Base-by-base conservation (phyloP, 2,113 vertebrate species). In the Elanoides forficatus region DNA sequence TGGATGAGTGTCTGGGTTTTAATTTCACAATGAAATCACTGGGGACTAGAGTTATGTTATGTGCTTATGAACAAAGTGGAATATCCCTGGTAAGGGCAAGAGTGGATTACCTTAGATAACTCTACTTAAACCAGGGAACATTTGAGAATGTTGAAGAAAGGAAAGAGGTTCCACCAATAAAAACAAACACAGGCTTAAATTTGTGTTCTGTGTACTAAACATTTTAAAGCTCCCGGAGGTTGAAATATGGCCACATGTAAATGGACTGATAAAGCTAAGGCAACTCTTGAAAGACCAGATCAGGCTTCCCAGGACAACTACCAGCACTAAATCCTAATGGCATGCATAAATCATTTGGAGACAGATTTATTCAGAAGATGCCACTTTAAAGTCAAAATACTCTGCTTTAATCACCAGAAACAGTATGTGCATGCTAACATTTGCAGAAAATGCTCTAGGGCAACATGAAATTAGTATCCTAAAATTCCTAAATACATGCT, bases 91-190 rank as follows among this genome's bases (percentile, higher is more conserved):
- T 98, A 98, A 98, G 97, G 98, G 97, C 99, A 98, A 98, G 98
- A 98, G 97, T 95, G 99, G 99, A 99, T 99, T 99, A 99, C 91
- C 97, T 98, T 97, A 98, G 98, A 99, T 99, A 99, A 98, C 98
- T 98, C 91, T 97, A 96, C 98, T 99, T 98, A 98, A 98, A 98
- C 98, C 94, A 81, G 71, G 95, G 98, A 99, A 99, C 98, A 99
- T 99, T 98, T 99, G 99, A 99, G 99, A 99, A 98, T 97, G 98
- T 98, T 99, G 98, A 99, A 98, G 98, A 98, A 97, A 98, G 98
- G 98, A 98, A 98, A 98, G 96, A 93, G 97, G 89, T 88, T 95
- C 97, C 85, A 91, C 96, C 95, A 98, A 98, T 97, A 98, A 98
- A 98, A 98, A 98, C 97, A 98, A 98, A 98, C 98, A 98, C 30